Evolutionary conservation across 2,113 vertebrate species (phyloP).

Genomic region (Calonectris borealis): DNA sequence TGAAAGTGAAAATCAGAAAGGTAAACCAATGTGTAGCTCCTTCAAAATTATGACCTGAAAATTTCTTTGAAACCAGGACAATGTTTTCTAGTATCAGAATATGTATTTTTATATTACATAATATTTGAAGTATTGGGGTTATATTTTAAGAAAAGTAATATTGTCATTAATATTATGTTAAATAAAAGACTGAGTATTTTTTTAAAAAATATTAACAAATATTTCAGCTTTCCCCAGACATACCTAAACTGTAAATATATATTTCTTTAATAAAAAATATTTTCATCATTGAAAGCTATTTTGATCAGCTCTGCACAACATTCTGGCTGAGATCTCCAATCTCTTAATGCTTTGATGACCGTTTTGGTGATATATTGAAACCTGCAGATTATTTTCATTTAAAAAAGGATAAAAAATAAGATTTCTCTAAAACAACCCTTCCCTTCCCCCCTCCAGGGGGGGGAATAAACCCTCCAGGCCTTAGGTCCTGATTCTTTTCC

Average conservation of each 20-base stretch:
- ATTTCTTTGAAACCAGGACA: not conserved
- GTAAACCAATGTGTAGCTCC: not conserved
- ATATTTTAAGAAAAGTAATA: not conserved
- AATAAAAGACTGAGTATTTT: not conserved
- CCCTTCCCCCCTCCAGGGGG: not conserved
- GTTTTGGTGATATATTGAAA: not conserved
- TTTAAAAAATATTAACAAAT: not conserved
- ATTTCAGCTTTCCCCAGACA: not conserved
- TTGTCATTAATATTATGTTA: not conserved
- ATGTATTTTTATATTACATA: not conserved
- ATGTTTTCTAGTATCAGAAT: not conserved
- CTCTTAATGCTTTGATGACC: not conserved
- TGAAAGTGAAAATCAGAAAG: not conserved
- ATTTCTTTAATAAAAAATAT: not conserved
- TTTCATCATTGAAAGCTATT: not conserved
- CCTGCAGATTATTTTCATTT: not conserved
- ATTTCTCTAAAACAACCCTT: not conserved
- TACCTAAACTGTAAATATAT: not conserved
- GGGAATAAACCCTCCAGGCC: not conserved
- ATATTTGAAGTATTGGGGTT: not conserved
- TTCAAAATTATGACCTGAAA: not conserved
- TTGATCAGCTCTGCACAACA: not conserved
- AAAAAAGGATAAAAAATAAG: not conserved
- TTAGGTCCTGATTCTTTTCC: not conserved
- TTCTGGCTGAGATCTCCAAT: not conserved